Evolutionary conservation across 2,888 invertebrate species (phyloP), one percentile per base, ranked within the genome.

Genomic region (Lacanobia oleracea): DNA sequence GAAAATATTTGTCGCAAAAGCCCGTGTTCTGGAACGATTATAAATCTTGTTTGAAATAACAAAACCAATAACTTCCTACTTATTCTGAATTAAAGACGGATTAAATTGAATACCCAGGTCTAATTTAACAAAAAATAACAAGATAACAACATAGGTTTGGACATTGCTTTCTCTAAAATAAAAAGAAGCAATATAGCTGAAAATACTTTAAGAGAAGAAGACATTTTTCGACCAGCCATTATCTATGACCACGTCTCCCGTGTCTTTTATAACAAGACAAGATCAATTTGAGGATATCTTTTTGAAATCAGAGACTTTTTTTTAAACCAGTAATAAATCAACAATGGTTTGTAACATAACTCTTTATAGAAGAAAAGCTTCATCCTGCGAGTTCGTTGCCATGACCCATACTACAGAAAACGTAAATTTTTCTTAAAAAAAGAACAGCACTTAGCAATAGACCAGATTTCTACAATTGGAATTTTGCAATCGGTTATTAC

Each of bases 191-290:
- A 37, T 62, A 23, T 10, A 1, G 0, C 7, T 9, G 9, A 9
- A 54, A 70, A 74, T 14, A 57, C 16, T 43, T 45, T 50, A 54
- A 40, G 2, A 72, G 50, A 2, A 43, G 18, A 18, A 21, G 3
- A 63, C 43, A 50, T 23, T 4, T 33, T n/a, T 33, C 37, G 56
- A 18, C 8, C 27, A 27, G 27, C 27, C n/a, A 37, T 72, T 72
- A 43, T 10, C 18, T 18, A 9, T 14, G 3, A 50, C 40, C 50
- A 23, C n/a, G 21, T 68, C 68, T 48, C 27, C 1, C 9, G 16
- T 73, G n/a, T 27, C 45, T 14, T 18, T 37, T 48, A 21, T 53
- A 78, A 78, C 59, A 51, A 73, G 21, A 73, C 21, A 71, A 59
- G 37, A 51, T 23, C 23, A 70, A 57, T 70, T 48, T 27, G 16